Evolutionary conservation across 2,113 vertebrate species (phyloP), one percentile per base, ranked within the genome.

Genomic region (Willisornis vidua): DNA sequence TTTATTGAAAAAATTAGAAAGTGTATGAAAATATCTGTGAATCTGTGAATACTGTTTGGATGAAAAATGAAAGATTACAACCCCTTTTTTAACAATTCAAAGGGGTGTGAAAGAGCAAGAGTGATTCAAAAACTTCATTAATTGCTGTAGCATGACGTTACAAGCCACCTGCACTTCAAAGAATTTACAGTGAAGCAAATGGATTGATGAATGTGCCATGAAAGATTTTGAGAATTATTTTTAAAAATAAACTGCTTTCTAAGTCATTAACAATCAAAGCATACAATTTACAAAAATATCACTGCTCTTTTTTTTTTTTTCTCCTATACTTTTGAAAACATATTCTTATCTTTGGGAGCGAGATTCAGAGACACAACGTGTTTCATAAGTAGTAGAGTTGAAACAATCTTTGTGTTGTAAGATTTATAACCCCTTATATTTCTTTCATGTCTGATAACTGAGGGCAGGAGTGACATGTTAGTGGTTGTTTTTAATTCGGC

Each of bases 161-260:
- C 73, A 89, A 85, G 95, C 97, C 98, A 98, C 97, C 97, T 98
- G 97, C 97, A 97, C 97, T 97, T 93, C 80, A 95, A 88, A 96
- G 91, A 96, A 88, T 97, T 94, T 94, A 85, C 87, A 95, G 85
- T 87, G 80, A 96, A 97, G 87, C 97, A 98, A 97, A 98, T 97
- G 97, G 97, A 96, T 96, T 92, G 92, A 95, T 97, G 97, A 98
- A 96, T 97, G 75, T 35, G 23, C 75, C 94, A 96, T 95, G 87
- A 98, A 95, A 96, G 93, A 96, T 97, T 95, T 97, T 90, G 63
- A 96, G 83, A 96, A 90, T 97, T 98, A 97, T 63, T 97, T 98
- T 97, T 96, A 95, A 97, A 97, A 97, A 97, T 97, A 96, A 97
- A 93, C 93, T 80, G 35, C 49, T 91, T 95, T 96, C 80, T 85